Evolutionary conservation across 2,113 vertebrate species (phyloP).

Genomic region (Brachyhypopomus gauderio): DNA sequence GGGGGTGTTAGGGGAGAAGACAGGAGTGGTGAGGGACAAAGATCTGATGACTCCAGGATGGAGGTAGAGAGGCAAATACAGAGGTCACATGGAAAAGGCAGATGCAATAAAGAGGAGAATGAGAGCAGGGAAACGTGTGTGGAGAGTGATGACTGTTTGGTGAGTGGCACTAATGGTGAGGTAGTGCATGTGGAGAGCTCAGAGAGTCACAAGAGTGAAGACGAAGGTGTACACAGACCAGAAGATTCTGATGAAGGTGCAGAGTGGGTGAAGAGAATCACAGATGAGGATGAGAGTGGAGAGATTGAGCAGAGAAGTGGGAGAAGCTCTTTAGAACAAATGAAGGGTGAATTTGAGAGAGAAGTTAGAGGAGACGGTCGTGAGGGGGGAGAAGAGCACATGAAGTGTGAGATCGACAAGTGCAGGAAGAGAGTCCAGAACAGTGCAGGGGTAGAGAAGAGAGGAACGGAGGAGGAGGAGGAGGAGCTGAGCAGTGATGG

Average conservation of each 20-base stretch:
- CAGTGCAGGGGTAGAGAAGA: not conserved
- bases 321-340: slow-evolving; percentile 9
- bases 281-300: slow-evolving; percentile 49
- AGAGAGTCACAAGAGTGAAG: too few species aligned
- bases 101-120: too few species aligned
- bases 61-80: slow-evolving; percentile 37
- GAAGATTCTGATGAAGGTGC: too few species aligned
- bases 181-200: too few species aligned
- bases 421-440: not conserved
- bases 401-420: slow-evolving; percentile 3
- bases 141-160: too few species aligned
- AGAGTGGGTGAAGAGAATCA: not conserved
- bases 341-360: slow-evolving; percentile 13
- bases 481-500: not conserved
- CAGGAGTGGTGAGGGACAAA: not conserved
- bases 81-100: not conserved
- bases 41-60: slow-evolving; percentile 18
- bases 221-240: too few species aligned
- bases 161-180: too few species aligned
- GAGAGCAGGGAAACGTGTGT: too few species aligned
- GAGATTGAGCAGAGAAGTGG: not conserved
- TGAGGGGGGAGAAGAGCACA: slow-evolving; percentile 56
- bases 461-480: not conserved
- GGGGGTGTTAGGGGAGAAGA: too few species aligned
- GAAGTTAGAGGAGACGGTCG: slow-evolving; percentile 49